phyloP scores from a whole-genome alignment of 2,888 invertebrate genomes.

The Clunio marinus region DNA sequence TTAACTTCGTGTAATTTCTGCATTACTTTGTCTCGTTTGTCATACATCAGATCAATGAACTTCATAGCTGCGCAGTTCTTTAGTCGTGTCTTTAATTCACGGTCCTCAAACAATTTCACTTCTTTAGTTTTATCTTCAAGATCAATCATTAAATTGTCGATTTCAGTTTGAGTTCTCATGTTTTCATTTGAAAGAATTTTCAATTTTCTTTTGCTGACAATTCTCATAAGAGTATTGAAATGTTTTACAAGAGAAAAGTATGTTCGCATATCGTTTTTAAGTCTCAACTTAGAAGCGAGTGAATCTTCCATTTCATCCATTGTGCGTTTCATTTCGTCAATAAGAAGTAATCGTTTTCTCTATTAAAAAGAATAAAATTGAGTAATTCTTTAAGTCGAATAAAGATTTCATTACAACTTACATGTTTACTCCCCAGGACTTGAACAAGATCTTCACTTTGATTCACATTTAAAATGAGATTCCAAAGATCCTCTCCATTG shows the following conservation, averaged over 20 bases:
- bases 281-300: neutral
- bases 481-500: neutral
- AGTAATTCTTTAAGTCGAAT: neutral
- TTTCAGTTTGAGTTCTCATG: neutral
- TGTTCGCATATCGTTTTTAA: neutral
- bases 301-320: neutral
- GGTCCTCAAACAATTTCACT: neutral
- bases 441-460: neutral
- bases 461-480: neutral
- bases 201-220: neutral
- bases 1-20: no score
- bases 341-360: neutral
- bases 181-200: neutral
- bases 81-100: no score
- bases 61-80: no score
- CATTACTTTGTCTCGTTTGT: no score
- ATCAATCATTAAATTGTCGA: no score
- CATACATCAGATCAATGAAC: no score
- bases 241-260: neutral
- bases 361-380: neutral
- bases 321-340: neutral
- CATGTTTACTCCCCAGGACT: neutral
- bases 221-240: neutral
- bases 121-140: neutral
- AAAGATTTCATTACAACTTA: neutral